These are phyloP conservation scores for Colinus virginianus DNA, from an alignment of 2,113 vertebrate genomes.

Conservation along the genomic window DNA sequence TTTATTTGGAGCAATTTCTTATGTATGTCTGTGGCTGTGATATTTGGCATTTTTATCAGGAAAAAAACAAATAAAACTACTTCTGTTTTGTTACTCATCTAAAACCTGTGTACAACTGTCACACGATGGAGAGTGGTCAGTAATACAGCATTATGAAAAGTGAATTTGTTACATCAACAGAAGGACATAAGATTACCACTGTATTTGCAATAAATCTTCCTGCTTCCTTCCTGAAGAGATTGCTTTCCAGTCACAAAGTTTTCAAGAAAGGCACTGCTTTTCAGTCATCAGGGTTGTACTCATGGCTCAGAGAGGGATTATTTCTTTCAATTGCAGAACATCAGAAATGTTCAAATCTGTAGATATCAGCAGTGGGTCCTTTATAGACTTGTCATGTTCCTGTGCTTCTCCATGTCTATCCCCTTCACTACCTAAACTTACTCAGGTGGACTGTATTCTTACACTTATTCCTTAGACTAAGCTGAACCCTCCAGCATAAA, in stretches of 20 bases:
- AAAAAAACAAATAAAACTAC: slow-evolving; percentile 40
- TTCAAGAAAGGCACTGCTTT: neutral
- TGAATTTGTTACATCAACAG: slow-evolving; percentile 64
- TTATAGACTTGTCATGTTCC: accelerated
- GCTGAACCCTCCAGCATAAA: accelerated
- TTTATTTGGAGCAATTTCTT: slow-evolving; percentile 43
- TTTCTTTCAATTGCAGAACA: neutral
- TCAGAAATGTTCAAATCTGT: neutral
- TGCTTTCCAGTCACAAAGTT: neutral
- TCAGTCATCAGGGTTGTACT: neutral
- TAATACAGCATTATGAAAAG: slow-evolving; percentile 56
- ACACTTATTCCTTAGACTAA: neutral
- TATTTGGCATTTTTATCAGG: slow-evolving; percentile 45
- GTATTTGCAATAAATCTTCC: slow-evolving; percentile 43
- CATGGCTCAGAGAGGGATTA: neutral
- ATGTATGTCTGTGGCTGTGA: slow-evolving; percentile 26
- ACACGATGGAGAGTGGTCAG: slow-evolving; percentile 61
- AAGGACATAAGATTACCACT: slow-evolving; percentile 37
- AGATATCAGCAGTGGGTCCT: too few species aligned
- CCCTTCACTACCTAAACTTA: neutral
- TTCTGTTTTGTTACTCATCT: slow-evolving; percentile 16
- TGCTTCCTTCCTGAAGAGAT: neutral
- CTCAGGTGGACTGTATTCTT: neutral
- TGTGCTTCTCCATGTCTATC: neutral
- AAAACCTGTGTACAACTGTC: slow-evolving; percentile 16